A percentile compares a stretch with the other conserved stretches of the same genome.
Conservation (phyloP, 2,888 invertebrate genomes). For the Harpagoxenus sublaevis region DNA sequence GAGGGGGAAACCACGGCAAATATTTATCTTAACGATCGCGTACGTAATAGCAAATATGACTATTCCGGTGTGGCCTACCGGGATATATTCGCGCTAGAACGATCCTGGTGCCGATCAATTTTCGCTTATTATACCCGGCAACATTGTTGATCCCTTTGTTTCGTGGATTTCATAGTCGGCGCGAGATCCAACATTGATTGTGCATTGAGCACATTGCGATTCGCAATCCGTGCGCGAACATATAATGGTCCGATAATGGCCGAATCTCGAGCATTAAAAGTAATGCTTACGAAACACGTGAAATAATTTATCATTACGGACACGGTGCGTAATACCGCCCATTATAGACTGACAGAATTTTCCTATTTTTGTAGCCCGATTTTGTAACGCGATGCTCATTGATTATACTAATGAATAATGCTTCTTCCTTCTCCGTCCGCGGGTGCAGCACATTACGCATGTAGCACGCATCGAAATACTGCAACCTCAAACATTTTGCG, state of each 20-base stretch:
- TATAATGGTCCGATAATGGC: constrained; percentile 38
- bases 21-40: constrained; percentile 46
- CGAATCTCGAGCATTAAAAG: constrained; percentile 16
- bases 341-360: constrained; percentile 35
- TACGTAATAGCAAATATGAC: constrained; percentile 49
- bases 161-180: constrained; percentile 18
- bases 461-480: constrained; percentile 4
- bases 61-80: constrained; percentile 17
- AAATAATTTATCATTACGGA: constrained; percentile 38
- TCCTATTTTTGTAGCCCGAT: constrained; percentile 14
- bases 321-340: background rate
- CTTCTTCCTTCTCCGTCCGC: background rate
- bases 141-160: constrained; percentile 47
- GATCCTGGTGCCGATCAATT: constrained; percentile 38
- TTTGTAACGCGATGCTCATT: constrained; percentile 19
- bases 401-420: constrained; percentile 31
- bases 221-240: constrained; percentile 18
- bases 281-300: constrained; percentile 6
- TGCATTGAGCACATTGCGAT: constrained; percentile 43
- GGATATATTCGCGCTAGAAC: constrained; percentile 22
- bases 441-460: background rate
- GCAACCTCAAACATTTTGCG: constrained; percentile 3
- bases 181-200: constrained; percentile 37
- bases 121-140: constrained; percentile 19
- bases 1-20: constrained; percentile 25